Evolutionary conservation across 2,113 vertebrate genomes (phyloP), one percentile per base, ranked within the genome.

Genomic region (Herpetotheres cachinnans): DNA sequence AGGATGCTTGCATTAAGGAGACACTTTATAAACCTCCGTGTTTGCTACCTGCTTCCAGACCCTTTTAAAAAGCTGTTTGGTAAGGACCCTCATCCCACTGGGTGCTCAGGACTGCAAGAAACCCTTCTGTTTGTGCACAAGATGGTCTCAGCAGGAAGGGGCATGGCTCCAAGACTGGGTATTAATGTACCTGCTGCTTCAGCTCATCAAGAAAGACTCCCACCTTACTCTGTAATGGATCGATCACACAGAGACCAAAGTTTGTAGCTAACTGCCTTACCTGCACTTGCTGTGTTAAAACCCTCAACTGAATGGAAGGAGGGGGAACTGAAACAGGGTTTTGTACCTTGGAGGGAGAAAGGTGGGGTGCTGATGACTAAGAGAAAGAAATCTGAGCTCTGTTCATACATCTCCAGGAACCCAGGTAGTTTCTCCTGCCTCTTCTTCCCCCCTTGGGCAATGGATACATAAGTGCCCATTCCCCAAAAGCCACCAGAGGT

Each of bases 151-250:
- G 90, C 67, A 62, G 80, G 86, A 93, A 92, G 69, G 62, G 89
- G 47, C 83, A 82, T 0, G 1, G 62, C 73, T 97, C 93, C 90
- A 93, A 79, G 78, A 54, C 82, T n/a, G 58, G 84, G 87, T 94
- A 82, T 70, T 94, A 90, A 93, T 94, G 88, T 73, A 91, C 92
- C 71, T 80, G 88, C 92, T 90, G 90, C 71, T 94, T 94, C 54
- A 83, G 88, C 85, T 92, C 93, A 83, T 88, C 88, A 85, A 69
- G 84, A 93, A 91, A 72, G 81, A 82, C 87, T 93, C 87, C 67
- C 89, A 94, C 66, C 86, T 94, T 79, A 47, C 78, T 88, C 90
- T 86, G 58, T 72, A 90, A 94, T 42, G 87, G 95, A 95, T 88
- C 91, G 95, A 95, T 88, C 91, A 87, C 0, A 9, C 62, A 76